Percentiles rank a stretch among this genome's conserved stretches.
Evolutionary conservation across 2,888 invertebrate species (phyloP).

Genomic region (Epinotia nisella): DNA sequence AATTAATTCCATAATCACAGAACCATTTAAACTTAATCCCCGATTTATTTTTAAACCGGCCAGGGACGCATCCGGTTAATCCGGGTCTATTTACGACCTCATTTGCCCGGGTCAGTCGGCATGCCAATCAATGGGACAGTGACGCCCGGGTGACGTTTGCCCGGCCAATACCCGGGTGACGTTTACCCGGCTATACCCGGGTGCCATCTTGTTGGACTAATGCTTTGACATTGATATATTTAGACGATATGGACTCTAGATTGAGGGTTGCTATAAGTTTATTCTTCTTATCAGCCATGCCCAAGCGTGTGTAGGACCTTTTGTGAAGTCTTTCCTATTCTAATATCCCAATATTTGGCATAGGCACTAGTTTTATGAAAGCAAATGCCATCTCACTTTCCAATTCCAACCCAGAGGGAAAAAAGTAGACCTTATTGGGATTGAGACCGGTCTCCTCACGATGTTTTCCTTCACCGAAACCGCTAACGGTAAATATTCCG

Average conservation of each 20-base stretch:
- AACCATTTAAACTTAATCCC: slow-evolving; percentile 22
- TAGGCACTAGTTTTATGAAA: too few species aligned
- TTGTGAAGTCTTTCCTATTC: too few species aligned
- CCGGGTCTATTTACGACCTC: slow-evolving; percentile 39
- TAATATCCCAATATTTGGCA: too few species aligned
- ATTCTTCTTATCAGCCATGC: too few species aligned
- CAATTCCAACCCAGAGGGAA: too few species aligned
- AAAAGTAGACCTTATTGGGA: too few species aligned
- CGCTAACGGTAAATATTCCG: too few species aligned
- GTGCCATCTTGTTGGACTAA: slow-evolving; percentile 23
- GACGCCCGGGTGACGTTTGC: not conserved
- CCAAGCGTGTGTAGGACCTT: too few species aligned
- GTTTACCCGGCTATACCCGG: slow-evolving; percentile 9
- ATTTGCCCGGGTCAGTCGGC: slow-evolving; percentile 40
- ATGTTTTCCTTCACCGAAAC: too few species aligned
- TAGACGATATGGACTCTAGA: not conserved
- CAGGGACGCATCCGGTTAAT: slow-evolving; percentile 22
- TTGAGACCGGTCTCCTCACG: too few species aligned
- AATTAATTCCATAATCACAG: slow-evolving; percentile 22
- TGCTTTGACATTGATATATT: slow-evolving; percentile 27
- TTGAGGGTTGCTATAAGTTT: too few species aligned
- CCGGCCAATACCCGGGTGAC: slow-evolving; percentile 11
- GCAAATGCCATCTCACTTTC: too few species aligned
- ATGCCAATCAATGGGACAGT: slow-evolving; percentile 37
- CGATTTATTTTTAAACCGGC: slow-evolving; percentile 34